A percentile compares a stretch with the other conserved stretches of the same genome.
These are phyloP conservation scores for Globodera ellingtonae DNA, from an alignment of 1,140 invertebrate species.

Conservation along the genomic window DNA sequence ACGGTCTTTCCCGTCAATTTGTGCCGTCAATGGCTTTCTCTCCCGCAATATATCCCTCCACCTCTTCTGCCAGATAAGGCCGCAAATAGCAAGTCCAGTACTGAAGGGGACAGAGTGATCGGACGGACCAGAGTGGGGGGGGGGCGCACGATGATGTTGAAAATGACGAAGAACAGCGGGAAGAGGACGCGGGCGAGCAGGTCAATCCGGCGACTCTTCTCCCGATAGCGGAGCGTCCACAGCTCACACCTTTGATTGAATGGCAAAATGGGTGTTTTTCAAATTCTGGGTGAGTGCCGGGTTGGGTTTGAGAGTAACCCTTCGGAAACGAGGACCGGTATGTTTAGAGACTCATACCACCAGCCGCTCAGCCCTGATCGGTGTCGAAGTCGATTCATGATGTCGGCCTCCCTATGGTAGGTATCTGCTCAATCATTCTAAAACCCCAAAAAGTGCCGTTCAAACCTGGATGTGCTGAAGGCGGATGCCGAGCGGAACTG, in stretches of 20 bases:
- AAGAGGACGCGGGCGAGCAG: slow-evolving; percentile 59
- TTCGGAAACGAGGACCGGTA: neutral
- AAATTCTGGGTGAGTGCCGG: too few relatives aligned
- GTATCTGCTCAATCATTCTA: neutral
- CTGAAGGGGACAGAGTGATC: slow-evolving; percentile 43
- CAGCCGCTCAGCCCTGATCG: neutral
- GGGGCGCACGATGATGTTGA: slow-evolving; percentile 56
- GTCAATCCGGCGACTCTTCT: slow-evolving; percentile 58
- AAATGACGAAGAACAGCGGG: slow-evolving; percentile 56
- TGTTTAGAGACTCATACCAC: neutral
- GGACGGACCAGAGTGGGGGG: slow-evolving; percentile 10
- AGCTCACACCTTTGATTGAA: slow-evolving; percentile 34
- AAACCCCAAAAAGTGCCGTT: neutral
- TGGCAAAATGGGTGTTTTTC: neutral
- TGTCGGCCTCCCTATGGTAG: neutral
- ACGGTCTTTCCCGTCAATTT: neutral
- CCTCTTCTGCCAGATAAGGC: slow-evolving; percentile 53
- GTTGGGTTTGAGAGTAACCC: too few relatives aligned
- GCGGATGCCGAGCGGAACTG: slow-evolving; percentile 12
- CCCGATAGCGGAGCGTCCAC: slow-evolving; percentile 58
- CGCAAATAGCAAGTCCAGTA: slow-evolving; percentile 56
- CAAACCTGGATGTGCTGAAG: slow-evolving; percentile 5
- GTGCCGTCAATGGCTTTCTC: neutral
- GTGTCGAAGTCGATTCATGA: neutral
- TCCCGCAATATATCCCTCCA: neutral